phyloP scores from a whole-genome alignment of 2,113 vertebrate species.

The Microcebus jonahi region DNA sequence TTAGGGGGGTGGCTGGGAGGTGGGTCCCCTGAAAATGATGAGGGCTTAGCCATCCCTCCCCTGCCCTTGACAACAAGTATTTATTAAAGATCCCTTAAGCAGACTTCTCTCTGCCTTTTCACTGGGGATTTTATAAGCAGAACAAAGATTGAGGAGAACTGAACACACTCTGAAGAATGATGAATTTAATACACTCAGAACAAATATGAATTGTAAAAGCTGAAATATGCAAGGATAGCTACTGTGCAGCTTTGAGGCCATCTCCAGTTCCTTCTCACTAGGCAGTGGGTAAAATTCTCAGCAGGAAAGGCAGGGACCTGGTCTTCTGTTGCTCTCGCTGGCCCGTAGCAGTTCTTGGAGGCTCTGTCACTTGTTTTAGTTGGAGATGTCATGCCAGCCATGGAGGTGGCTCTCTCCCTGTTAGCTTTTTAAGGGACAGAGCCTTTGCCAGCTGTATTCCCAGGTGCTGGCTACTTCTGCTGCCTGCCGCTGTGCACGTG shows the following conservation, averaged over 20 bases:
- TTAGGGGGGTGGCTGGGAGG: background rate
- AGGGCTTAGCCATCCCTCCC: background rate
- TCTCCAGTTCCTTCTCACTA: background rate
- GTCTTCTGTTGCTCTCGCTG: background rate
- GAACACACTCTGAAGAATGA: background rate
- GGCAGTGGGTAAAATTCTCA: background rate
- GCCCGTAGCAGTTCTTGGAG: background rate
- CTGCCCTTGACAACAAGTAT: background rate
- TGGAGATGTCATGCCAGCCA: background rate
- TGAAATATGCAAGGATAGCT: background rate
- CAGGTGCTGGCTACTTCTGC: background rate
- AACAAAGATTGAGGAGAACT: background rate
- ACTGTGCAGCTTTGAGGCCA: background rate
- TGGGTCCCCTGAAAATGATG: background rate
- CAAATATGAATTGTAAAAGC: background rate
- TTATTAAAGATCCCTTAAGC: background rate
- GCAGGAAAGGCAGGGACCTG: background rate
- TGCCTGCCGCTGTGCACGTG: rapidly evolving
- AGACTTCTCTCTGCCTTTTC: background rate
- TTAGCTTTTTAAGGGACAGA: background rate
- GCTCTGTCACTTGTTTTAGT: background rate
- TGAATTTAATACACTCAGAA: background rate
- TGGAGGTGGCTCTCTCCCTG: background rate
- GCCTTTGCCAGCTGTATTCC: background rate
- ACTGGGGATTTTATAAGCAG: background rate